Percentiles rank a stretch among this genome's conserved stretches.
Evolutionary conservation across 2,113 vertebrate species (phyloP).

Genomic region (Cyprinodon brontotheroides): DNA sequence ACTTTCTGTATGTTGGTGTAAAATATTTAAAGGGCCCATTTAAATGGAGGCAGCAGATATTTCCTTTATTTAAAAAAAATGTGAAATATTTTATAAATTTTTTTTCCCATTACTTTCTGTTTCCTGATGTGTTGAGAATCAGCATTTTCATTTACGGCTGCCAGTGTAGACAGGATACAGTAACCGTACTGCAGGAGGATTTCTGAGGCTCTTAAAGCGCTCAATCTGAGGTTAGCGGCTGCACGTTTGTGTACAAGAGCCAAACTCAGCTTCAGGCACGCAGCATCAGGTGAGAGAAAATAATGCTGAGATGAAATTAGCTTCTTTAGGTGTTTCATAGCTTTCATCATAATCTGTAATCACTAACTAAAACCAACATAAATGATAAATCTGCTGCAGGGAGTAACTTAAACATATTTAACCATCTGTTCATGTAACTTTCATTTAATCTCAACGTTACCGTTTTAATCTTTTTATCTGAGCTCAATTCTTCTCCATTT

Average conservation of each 20-base stretch:
- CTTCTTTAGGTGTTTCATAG: not conserved
- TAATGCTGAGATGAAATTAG: not conserved
- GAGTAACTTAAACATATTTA: not conserved
- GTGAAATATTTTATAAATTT: not conserved
- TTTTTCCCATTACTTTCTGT: not conserved
- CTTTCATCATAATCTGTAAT: not conserved
- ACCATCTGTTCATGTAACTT: too few species aligned
- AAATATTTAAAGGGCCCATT: not conserved
- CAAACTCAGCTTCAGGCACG: not conserved
- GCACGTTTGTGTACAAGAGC: not conserved
- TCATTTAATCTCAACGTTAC: not conserved
- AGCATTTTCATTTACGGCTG: not conserved
- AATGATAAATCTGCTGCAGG: not conserved
- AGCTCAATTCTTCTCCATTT: not conserved
- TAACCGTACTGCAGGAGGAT: not conserved
- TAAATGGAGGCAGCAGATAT: too few species aligned
- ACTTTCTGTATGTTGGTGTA: slow-evolving; percentile 3
- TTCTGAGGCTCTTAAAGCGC: not conserved
- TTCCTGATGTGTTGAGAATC: not conserved
- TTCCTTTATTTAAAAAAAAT: not conserved
- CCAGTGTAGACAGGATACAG: not conserved
- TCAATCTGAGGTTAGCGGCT: not conserved
- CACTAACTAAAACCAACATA: not conserved
- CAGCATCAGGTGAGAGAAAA: not conserved
- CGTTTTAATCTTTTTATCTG: not conserved